phyloP scores from a whole-genome alignment of 2,888 invertebrate species.

The Cataglyphis altisquamis region DNA sequence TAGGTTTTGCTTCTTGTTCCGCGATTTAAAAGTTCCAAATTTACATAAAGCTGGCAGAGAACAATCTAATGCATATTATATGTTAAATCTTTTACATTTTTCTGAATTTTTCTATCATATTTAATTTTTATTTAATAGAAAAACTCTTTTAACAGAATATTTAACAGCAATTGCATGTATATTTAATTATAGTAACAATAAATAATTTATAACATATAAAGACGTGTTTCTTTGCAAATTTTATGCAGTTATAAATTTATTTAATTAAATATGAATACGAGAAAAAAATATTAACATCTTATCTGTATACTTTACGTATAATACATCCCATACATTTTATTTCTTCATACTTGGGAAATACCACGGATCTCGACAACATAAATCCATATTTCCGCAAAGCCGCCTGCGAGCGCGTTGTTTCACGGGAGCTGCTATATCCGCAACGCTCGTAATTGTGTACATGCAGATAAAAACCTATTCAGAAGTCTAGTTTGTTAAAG shows the following conservation, averaged over 20 bases:
- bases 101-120: not conserved
- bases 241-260: not conserved
- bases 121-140: not conserved
- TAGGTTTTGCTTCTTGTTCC: not conserved
- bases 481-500: slow-evolving; percentile 31
- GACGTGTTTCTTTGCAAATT: not conserved
- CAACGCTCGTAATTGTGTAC: slow-evolving; percentile 16
- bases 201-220: not conserved
- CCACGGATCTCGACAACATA: slow-evolving; percentile 30
- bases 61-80: not conserved
- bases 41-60: slow-evolving; percentile 11
- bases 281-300: not conserved
- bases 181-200: not conserved
- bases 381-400: slow-evolving; percentile 46
- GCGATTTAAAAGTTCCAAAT: slow-evolving; percentile 9
- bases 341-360: slow-evolving; percentile 4
- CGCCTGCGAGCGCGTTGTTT: slow-evolving; percentile 33
- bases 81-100: not conserved
- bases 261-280: not conserved
- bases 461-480: slow-evolving; percentile 46
- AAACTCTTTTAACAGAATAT: too few relatives aligned
- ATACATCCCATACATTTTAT: not conserved
- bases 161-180: not conserved
- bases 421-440: slow-evolving; percentile 18
- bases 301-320: not conserved